Conservation (phyloP, 2,888 invertebrate genomes). For the Germaria angustata region DNA sequence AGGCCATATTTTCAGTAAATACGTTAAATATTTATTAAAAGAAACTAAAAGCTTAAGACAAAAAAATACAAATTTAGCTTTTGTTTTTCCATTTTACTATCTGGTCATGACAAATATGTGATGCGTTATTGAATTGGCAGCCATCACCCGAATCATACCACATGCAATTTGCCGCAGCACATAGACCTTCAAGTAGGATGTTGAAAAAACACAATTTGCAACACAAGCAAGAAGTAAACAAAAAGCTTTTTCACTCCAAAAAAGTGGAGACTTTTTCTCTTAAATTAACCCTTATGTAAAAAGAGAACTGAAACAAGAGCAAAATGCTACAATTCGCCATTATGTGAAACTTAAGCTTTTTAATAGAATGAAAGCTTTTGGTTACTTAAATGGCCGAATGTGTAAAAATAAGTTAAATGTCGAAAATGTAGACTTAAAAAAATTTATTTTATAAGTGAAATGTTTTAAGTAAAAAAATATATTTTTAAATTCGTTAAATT, state of each 20-base stretch:
- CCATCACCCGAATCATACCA: background rate
- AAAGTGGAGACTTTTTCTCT: constrained; percentile 60
- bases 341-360: constrained; percentile 37
- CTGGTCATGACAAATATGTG: constrained; percentile 13
- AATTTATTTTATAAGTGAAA: too few relatives aligned
- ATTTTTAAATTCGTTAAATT: too few relatives aligned
- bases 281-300: background rate
- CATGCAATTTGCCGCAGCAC: background rate
- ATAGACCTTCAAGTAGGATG: background rate
- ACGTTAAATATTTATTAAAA: constrained; percentile 22
- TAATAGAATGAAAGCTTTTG: constrained; percentile 8
- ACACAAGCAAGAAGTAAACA: constrained; percentile 18
- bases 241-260: constrained; percentile 15
- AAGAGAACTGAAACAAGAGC: background rate
- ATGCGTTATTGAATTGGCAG: constrained; percentile 14
- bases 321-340: constrained; percentile 19
- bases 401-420: too few relatives aligned
- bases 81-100: background rate
- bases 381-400: too few relatives aligned
- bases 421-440: too few relatives aligned
- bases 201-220: background rate
- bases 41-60: constrained; percentile 37
- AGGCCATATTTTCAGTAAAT: background rate
- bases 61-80: background rate
- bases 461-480: too few relatives aligned